A percentile compares a stretch with the other conserved stretches of the same genome.
Evolutionary conservation across 35 echinoderm and acorn worm genomes (phyloP).

Genomic region (Eucidaris tribuloides): DNA sequence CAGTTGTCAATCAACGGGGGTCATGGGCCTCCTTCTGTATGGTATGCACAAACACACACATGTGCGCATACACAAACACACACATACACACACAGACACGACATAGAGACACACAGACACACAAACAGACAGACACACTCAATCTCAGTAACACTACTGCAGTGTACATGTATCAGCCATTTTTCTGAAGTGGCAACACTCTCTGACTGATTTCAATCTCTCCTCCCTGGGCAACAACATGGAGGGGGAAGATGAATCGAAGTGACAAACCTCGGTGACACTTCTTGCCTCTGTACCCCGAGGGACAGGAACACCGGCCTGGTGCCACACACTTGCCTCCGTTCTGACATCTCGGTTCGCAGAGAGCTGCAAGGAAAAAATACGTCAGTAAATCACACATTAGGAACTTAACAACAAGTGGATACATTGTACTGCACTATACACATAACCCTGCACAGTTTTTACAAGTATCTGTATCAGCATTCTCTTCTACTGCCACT

Average conservation of each 20-base stretch:
- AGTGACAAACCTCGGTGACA: constrained; percentile 91
- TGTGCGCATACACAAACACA: too few relatives aligned
- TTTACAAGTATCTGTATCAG: neutral
- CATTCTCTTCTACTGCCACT: too few relatives aligned
- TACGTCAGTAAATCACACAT: neutral
- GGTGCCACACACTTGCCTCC: constrained; percentile 76
- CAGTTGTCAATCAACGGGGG: too few relatives aligned
- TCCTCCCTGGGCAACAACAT: neutral
- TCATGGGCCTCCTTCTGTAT: too few relatives aligned
- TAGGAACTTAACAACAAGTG: neutral
- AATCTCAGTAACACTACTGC: neutral
- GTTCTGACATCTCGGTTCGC: constrained; percentile 88
- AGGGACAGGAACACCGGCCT: constrained; percentile 86
- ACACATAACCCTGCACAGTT: neutral
- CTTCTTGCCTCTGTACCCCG: constrained; percentile 83
- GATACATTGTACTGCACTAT: neutral
- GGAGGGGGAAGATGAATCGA: too few relatives aligned
- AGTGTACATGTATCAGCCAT: neutral
- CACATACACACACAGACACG: too few relatives aligned
- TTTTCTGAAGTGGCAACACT: neutral
- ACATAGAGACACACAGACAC: too few relatives aligned
- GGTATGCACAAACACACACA: too few relatives aligned
- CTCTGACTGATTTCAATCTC: neutral
- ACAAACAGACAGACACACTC: too few relatives aligned
- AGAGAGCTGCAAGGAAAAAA: constrained; percentile 52